phyloP scores from a whole-genome alignment of 2,797 vertebrate genomes.

The Clarias pachynema region DNA sequence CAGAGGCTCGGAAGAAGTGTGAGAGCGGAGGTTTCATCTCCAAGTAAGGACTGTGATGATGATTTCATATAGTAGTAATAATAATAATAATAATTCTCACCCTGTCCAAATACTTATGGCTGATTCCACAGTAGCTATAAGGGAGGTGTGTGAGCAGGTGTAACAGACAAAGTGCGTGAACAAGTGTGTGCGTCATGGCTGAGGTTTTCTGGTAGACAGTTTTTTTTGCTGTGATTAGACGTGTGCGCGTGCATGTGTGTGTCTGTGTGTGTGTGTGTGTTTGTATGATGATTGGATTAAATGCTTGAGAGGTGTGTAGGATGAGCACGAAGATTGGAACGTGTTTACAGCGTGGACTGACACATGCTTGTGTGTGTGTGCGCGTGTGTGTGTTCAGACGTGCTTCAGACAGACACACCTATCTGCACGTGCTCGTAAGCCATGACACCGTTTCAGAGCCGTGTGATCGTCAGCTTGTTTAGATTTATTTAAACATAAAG shows the following conservation, averaged over 20 bases:
- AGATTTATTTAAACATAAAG: neutral
- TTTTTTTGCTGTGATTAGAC: neutral
- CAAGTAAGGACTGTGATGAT: constrained; percentile 78
- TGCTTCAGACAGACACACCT: neutral
- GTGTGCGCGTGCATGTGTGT: constrained; percentile 16
- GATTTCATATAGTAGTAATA: too few species aligned
- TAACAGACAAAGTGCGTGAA: neutral
- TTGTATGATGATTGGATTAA: neutral
- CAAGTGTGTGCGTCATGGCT: neutral
- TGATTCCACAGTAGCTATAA: neutral
- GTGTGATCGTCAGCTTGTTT: too few species aligned
- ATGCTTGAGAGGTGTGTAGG: constrained; percentile 9
- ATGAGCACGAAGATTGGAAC: constrained; percentile 17
- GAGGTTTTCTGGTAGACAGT: neutral
- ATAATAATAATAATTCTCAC: too few species aligned
- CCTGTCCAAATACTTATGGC: neutral
- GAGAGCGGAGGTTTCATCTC: constrained; percentile 98
- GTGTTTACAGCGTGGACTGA: constrained; percentile 13
- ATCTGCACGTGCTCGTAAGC: neutral
- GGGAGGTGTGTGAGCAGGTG: neutral
- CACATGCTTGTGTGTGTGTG: neutral
- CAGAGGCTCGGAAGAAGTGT: constrained; percentile 92
- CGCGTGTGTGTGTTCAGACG: neutral
- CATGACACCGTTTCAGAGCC: neutral
- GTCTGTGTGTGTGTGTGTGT: constrained; percentile 13